Evolutionary conservation across 2,797 vertebrate species (phyloP), one percentile per base, ranked within the genome.

Genomic region (Coccyzus lansbergi): DNA sequence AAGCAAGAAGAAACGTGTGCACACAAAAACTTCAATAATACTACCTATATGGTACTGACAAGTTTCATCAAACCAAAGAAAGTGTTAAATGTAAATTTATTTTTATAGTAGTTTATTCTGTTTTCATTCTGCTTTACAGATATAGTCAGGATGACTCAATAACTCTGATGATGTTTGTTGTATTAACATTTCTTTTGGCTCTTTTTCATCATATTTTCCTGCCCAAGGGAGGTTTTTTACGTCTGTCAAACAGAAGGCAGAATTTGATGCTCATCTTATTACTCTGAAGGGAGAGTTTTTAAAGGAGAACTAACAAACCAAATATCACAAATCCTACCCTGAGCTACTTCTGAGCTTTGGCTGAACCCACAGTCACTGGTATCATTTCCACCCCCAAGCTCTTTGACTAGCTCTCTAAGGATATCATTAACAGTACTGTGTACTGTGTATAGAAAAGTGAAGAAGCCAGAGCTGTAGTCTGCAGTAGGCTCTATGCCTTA

Each of bases 401-500:
- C 76, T 96, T 93, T 96, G 86, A 72, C 88, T 53, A 87, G 55
- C 62, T 96, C 96, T 95, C 95, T 86, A 86, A 96, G 96, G 95
- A 94, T 95, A 95, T 96, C 80, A 95, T 97, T 96, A 96, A 88
- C 90, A 93, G 69, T 93, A 86, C 79, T 78, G 78, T 86, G 62
- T 75, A 29, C 42, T 60, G 16, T 62, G 58, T 64, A 33, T 38
- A 64, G 74, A 87, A 93, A 94, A 91, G 48, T 42, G 60, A 65
- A 92, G 71, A 77, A 77, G 38, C 19, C 12, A 29, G 86, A 92
- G 64, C 75, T 68, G 34, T 48, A 82, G 33, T 44, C 72, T 94
- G 33, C 58, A 92, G 52, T 46, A 89, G 64, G 9, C 40, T 88
- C n/a, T 58, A 60, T 67, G 44, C 52, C 31, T 95, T 92, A 63